Base-by-base conservation (phyloP, 2,113 vertebrate species). In the Todiramphus saurophagus region DNA sequence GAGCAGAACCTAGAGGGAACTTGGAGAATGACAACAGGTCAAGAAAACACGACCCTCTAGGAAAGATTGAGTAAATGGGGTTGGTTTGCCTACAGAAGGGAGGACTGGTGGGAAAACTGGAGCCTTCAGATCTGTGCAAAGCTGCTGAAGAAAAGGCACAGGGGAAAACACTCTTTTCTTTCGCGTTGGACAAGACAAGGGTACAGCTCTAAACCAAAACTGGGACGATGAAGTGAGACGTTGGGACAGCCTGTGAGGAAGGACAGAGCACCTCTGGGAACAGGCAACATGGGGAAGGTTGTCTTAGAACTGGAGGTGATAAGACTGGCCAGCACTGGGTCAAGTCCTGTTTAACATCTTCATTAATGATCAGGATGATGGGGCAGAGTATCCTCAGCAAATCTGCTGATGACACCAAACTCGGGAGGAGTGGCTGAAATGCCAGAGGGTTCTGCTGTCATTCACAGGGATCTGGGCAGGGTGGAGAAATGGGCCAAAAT, bases 391-490 rank as follows among this genome's bases (percentile, higher is more conserved):
- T 43, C 39, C 62, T 43, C 62, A 64, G 27, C 39, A 30, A 64
- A 30, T 33, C 10, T 67, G 20, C 8, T 28, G 18, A 23, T 66
- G 59, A 39, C 35, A 44, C 30, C 21, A 66, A 68, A 41, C 24
- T 53, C 0, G 0, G 0, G 37, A n/a, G 16, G 33, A 66, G 19
- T 31, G 30, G 24, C 5, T 64, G 64, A 59, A n/a, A 64, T 2
- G 56, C 16, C 43, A 46, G 16, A 48, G 11, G n/a, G 53, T 31
- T 2, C 0, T 41, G 30, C n/a, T 43, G n/a, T 41, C 58, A 64
- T 27, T n/a, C 63, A 77, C 30, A 73, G 16, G 43, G 43, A 83
- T n/a, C 30, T 48, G 35, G 9, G 27, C 8, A 59, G 14, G 13
- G 17, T 59, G 31, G 6, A 90, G 48, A 72, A 68, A 48, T 13